A percentile compares a stretch with the other conserved stretches of the same genome.
Evolutionary conservation across 2,797 vertebrate genomes (phyloP).

Genomic region (Gobio occitaniae): DNA sequence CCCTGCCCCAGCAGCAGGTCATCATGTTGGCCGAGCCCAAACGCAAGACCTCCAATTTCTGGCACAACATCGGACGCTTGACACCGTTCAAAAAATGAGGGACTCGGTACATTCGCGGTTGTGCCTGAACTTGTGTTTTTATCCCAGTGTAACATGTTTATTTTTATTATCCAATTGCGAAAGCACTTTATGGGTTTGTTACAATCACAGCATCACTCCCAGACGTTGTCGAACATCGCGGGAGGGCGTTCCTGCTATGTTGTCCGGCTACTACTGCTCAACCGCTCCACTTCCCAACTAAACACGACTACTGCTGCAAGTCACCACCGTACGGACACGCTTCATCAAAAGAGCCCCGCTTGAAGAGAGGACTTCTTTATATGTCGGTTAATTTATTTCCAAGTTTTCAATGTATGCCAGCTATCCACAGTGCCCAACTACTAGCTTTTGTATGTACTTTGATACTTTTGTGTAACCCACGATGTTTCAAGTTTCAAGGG

Average conservation of each 20-base stretch:
- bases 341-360: conserved; percentile 57
- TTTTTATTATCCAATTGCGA: conserved; percentile 68
- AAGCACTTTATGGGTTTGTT: conserved; percentile 86
- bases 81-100: conserved; percentile 92
- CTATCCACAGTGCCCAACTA: conserved; percentile 68
- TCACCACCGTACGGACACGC: conserved; percentile 58
- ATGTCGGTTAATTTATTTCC: conserved; percentile 58
- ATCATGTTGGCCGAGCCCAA: conserved; percentile 95
- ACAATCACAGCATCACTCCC: conserved; percentile 73
- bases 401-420: conserved; percentile 70
- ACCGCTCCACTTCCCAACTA: conserved; percentile 63
- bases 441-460: conserved; percentile 57
- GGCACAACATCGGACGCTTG: conserved; percentile 96
- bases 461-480: conserved; percentile 49
- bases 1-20: conserved; percentile 91
- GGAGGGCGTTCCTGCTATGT: conserved; percentile 46
- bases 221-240: conserved; percentile 58
- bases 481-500: conserved; percentile 15
- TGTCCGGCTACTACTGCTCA: conserved; percentile 50
- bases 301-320: conserved; percentile 66
- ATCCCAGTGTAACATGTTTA: conserved; percentile 53
- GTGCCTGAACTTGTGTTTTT: conserved; percentile 71
- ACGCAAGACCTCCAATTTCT: conserved; percentile 94
- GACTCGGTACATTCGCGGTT: conserved; percentile 53
- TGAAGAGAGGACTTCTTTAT: conserved; percentile 57